Evolutionary conservation across 1,140 invertebrate species (phyloP), one percentile per base, ranked within the genome.

Genomic region (Lucilia cuprina): DNA sequence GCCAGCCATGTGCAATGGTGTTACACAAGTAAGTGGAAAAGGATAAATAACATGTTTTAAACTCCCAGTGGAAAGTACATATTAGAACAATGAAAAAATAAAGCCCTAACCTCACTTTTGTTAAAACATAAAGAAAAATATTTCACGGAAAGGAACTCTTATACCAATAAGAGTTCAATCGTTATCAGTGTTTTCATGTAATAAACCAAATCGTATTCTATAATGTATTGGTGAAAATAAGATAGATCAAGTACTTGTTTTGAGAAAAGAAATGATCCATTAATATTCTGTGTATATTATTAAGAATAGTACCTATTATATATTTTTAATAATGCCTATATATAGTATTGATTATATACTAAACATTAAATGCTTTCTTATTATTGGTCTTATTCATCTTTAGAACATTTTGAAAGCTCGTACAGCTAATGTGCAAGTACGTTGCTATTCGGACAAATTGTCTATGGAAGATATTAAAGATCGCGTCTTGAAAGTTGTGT

Each of bases 401-500:
- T 80, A 80, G 77, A 80, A 21, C 21, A 50, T 80, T 80, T 80
- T 80, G 10, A 80, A 21, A 80, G 41, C 77, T 19, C 13, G 47
- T 17, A 80, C n/a, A 25, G 19, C 4, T 19, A 21, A 12, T 70
- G 41, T 21, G 21, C 77, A 82, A 84, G 75, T 89, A 85, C 47
- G 85, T 83, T 82, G 86, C 85, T 84, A 89, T 86, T 50, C 86
- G 70, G 84, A 84, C 12, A 92, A 92, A 86, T 88, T 87, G 80
- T 91, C 91, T 84, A 87, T 91, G 85, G 89, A 93, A 86, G 93
- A 96, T 89, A 94, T 96, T 86, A 91, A 94, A 90, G 92, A 94
- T 74, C 94, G 95, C 87, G 95, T 97, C 55, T 91, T 97, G 86
- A 95, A 95, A 94, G 95, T 96, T 86, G 94, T 96, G 90, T 92